Base-by-base conservation (phyloP, 2,797 vertebrate species). In the Cryptoprocta ferox region DNA sequence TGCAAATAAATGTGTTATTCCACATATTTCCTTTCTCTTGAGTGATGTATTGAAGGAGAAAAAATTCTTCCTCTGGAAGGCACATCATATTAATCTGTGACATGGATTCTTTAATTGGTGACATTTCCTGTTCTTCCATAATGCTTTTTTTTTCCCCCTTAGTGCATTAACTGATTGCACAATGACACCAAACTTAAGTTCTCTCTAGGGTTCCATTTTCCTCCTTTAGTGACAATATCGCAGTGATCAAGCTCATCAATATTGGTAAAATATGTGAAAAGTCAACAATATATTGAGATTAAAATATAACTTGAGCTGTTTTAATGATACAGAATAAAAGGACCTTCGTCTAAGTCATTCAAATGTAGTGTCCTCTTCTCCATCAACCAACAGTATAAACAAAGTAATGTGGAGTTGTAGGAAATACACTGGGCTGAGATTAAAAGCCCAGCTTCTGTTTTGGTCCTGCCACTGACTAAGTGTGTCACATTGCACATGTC, bases 31-130 rank as follows among this genome's bases (percentile, higher is more conserved):
- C 35, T 89, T 97, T 92, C 63, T 95, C 79, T 92, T 87, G 50
- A 59, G 5, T 65, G 86, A 84, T 53, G 35, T 63, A 59, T 68
- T 93, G 61, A 80, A 16, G 71, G 84, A 83, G 73, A 48, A 50
- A 89, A 95, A 87, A 80, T 35, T 84, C 45, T 87, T 94, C 42
- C 88, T 97, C 75, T 96, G 68, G 59, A 45, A 95, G 95, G 76
- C 21, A 83, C 82, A 56, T 66, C 50, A 30, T 63, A 80, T 87
- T 95, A 91, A 78, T 89, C 63, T 45, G 16, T 94, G 56, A 91
- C 45, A 89, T 18, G 79, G 21, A 84, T 42, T 81, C 84, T 88
- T 85, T 86, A 96, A 91, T 45, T 88, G 63, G n/a, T 79, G 35
- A 90, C 28, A 89, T 45, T 89, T 95, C 42, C n/a, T 93, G 35